Percentiles rank a stretch among this genome's conserved stretches.
These are phyloP conservation scores for Anhinga rufa DNA, from an alignment of 2,113 vertebrate species.

Conservation along the genomic window DNA sequence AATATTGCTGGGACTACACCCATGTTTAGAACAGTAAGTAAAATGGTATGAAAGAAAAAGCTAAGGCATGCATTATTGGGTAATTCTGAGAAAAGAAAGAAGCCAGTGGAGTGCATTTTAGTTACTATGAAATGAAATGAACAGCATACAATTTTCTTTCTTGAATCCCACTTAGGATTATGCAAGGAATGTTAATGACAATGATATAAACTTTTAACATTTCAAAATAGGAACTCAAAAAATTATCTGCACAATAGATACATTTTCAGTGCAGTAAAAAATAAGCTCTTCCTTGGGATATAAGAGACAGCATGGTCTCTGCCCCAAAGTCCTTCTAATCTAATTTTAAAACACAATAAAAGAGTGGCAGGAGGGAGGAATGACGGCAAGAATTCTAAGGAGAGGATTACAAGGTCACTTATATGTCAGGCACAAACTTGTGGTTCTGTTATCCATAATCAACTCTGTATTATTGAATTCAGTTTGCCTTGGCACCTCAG, in stretches of 20 bases:
- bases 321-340: conserved; percentile 3
- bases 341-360: conserved; percentile 53
- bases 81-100: neutral
- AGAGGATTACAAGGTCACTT: conserved; percentile 50
- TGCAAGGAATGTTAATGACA: neutral
- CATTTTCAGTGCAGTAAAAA: neutral
- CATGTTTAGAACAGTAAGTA: neutral
- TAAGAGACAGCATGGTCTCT: neutral
- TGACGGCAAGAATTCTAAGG: conserved; percentile 35
- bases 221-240: neutral
- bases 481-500: neutral
- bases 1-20: neutral
- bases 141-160: neutral
- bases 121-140: neutral
- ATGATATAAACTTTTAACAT: neutral
- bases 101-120: neutral
- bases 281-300: neutral
- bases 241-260: neutral
- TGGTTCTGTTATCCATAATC: conserved; percentile 36
- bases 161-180: neutral
- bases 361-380: neutral
- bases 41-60: neutral
- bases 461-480: conserved; percentile 31
- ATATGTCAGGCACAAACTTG: conserved; percentile 32
- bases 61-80: neutral